Base-by-base conservation (phyloP, 2,113 vertebrate genomes). In the Quiscalus mexicanus region DNA sequence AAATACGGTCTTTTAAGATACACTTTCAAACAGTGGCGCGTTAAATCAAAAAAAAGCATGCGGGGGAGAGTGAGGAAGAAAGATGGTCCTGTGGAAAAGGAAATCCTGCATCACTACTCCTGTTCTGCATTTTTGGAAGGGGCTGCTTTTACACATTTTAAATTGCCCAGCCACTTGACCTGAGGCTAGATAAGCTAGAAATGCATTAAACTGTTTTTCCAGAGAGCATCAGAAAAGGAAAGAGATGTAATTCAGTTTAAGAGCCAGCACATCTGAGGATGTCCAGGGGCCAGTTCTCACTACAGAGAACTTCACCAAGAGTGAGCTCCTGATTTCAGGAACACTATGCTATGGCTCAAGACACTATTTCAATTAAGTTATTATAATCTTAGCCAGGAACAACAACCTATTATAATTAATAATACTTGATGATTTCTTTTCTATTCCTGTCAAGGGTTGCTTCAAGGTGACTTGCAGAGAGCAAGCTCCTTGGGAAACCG, bases 1-100 rank as follows among this genome's bases (percentile, higher is more conserved):
- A 97, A 97, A 96, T 95, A 97, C 0, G 19, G 96, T 50, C 92
- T 96, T 97, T 94, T 93, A 97, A 96, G 96, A 96, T 83, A 78
- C 55, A 64, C 77, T 95, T 97, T 97, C 90, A 96, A 92, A 91
- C 45, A 44, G 70, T 18, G 24, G 64, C 13, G 4, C 2, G 14
- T 80, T 87, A 92, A 74, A 94, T 93, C 90, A 96, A 94, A 96
- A 96, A 86, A 90, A 24, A 68, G 77, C 2, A 0, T 19, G 67
- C 28, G 39, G 35, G 49, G 7, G 12, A 70, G 70, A 47, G 33
- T 4, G 53, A 47, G 39, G 71, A 68, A 64, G 50, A 55, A 68
- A 44, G n/a, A 68, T 28, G 67, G 70, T 83, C 87, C n/a, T 30
- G 10, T 35, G 78, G 59, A 84, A 84, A 73, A 91, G 65, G 50